These are phyloP conservation scores for Spisula subtruncata DNA, from an alignment of 2,888 invertebrate genomes.

Conservation along the genomic window DNA sequence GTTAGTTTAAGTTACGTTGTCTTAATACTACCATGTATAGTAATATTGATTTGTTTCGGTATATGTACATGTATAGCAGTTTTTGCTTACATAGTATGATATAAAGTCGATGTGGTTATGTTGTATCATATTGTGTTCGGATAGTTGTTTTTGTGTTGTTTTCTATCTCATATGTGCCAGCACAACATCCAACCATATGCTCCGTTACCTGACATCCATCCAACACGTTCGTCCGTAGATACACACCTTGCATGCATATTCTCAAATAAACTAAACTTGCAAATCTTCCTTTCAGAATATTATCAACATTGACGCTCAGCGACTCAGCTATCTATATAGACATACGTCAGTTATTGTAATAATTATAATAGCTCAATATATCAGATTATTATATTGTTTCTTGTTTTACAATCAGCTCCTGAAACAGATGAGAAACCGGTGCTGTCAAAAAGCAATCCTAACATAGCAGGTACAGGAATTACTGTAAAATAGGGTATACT, in stretches of 20 bases:
- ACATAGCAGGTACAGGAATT: slow-evolving; percentile 58
- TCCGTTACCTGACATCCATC: not conserved
- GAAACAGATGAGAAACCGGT: slow-evolving; percentile 43
- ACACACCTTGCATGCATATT: not conserved
- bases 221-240: not conserved
- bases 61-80: too few species aligned
- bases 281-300: slow-evolving; percentile 12
- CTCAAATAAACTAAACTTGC: not conserved
- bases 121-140: not conserved
- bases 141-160: not conserved
- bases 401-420: slow-evolving; percentile 37
- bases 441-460: slow-evolving; percentile 65
- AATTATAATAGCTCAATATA: not conserved
- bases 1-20: too few species aligned
- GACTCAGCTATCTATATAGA: not conserved
- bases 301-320: not conserved
- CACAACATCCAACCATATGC: not conserved
- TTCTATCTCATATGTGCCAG: not conserved
- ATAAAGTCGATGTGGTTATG: not conserved
- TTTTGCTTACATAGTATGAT: not conserved
- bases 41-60: too few species aligned
- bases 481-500: slow-evolving; percentile 23
- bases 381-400: not conserved
- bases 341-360: not conserved
- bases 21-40: too few species aligned